Evolutionary conservation across 2,797 vertebrate genomes (phyloP), one percentile per base, ranked within the genome.

Genomic region (Chloroceryle inda): DNA sequence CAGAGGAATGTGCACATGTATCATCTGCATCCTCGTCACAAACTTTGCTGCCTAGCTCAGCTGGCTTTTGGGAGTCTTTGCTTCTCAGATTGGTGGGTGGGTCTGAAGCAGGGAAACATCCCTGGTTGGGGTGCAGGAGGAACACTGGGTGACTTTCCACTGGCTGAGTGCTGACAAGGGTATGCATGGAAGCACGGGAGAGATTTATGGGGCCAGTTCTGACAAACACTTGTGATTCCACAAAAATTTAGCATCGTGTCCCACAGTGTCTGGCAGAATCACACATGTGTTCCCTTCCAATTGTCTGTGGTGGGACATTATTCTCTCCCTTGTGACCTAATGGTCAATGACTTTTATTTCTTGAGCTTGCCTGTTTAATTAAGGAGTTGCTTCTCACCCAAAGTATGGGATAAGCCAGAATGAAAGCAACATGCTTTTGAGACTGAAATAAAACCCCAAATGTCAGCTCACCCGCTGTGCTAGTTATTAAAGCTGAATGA

Each of bases 321-420:
- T 92, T 77, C 75, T 61, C 84, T 96, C 91, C 87, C 95, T 95
- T 88, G 85, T 83, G 89, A 88, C 92, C 93, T 66, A 50, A 88
- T 33, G 83, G 92, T 91, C 96, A 95, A 69, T 89, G 94, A 84
- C 91, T 94, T 94, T 88, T 96, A 89, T 95, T 96, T 94, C 94
- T 95, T 68, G 66, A 90, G 85, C 89, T 81, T 78, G 89, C 61
- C 89, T 73, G 59, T 29, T 92, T 94, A 94, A 94, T 91, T 94
- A 90, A 78, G 79, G 49, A 92, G 45, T 61, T 85, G 85, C 80
- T 95, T 95, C 85, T 89, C 91, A 73, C 92, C 85, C 92, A 63
- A 76, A 91, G 69, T 27, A 71, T 44, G 91, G 94, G 80, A 90
- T 79, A 80, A 96, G 40, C 22, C 15, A 4, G 85, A 94, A 88